Percentiles rank a stretch among this genome's conserved stretches.
phyloP scores from a whole-genome alignment of 1,140 invertebrate species.

The Chymomyza costata region DNA sequence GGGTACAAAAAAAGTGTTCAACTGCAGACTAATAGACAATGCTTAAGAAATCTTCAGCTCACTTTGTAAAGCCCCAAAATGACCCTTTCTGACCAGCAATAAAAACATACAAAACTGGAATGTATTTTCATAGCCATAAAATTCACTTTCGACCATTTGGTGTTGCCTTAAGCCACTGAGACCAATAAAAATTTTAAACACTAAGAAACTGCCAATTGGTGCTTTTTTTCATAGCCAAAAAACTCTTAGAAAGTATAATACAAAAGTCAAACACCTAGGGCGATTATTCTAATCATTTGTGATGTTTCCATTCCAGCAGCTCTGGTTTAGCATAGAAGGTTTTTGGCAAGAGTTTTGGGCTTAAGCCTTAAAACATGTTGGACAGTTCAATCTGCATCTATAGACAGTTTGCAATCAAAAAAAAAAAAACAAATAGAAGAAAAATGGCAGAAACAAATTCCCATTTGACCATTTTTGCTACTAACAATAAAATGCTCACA shows the following conservation, averaged over 20 bases:
- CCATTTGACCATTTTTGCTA: conserved; percentile 65
- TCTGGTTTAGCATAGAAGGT: conserved; percentile 8
- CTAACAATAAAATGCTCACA: conserved; percentile 60
- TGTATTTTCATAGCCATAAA: conserved; percentile 18
- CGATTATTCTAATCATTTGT: conserved; percentile 70
- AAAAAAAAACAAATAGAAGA: conserved; percentile 9
- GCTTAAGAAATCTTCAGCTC: conserved; percentile 5
- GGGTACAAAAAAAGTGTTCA: too few relatives aligned
- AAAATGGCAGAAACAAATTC: conserved; percentile 54
- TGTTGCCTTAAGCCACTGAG: conserved; percentile 23
- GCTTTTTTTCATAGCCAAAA: conserved; percentile 11
- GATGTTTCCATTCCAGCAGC: conserved; percentile 22
- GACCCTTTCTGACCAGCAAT: conserved; percentile 10
- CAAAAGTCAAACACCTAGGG: conserved; percentile 44
- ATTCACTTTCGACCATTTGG: conserved; percentile 37
- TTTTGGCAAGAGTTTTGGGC: conserved; percentile 4
- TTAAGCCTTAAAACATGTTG: conserved; percentile 42
- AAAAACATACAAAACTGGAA: too few relatives aligned
- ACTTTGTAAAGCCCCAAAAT: conserved; percentile 21
- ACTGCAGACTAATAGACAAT: too few relatives aligned
- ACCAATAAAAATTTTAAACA: conserved; percentile 32
- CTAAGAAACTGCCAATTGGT: conserved; percentile 21
- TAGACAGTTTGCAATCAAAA: conserved; percentile 32
- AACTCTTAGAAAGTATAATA: conserved; percentile 4
- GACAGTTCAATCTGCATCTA: conserved; percentile 68